Evolutionary conservation across 2,113 vertebrate species (phyloP).

Genomic region (Nycticryphes semicollaris): DNA sequence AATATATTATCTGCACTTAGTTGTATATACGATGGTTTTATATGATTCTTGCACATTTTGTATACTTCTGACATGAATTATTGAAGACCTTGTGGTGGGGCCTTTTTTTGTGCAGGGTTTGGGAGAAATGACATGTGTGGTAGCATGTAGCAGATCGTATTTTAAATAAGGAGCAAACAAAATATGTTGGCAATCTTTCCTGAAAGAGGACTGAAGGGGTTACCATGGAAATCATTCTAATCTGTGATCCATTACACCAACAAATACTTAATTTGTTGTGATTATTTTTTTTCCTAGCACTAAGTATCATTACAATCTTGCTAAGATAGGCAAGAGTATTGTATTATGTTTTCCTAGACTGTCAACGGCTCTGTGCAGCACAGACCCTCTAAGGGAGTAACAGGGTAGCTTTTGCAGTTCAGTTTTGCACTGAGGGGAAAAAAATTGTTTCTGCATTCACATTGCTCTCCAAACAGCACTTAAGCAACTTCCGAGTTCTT

Average conservation of each 20-base stretch:
- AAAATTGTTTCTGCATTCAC: neutral
- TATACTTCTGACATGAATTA: neutral
- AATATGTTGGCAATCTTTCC: neutral
- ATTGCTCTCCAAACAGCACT: neutral
- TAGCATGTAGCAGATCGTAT: conserved; percentile 33
- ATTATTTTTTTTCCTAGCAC: neutral
- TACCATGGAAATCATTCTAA: conserved; percentile 64
- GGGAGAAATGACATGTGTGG: neutral
- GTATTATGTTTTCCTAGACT: neutral
- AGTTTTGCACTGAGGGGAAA: neutral
- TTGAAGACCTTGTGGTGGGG: neutral
- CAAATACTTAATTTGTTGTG: conserved; percentile 26
- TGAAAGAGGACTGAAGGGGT: conserved; percentile 10
- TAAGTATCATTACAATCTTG: neutral
- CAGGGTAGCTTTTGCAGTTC: neutral
- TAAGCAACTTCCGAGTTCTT: neutral
- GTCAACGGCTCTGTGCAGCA: neutral
- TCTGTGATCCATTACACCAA: conserved; percentile 1
- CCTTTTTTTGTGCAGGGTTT: neutral
- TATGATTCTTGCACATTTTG: neutral
- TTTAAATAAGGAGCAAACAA: neutral
- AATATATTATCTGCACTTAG: neutral
- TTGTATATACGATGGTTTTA: neutral
- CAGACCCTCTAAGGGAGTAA: neutral
- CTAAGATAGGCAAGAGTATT: neutral